Percentiles rank a stretch among this genome's conserved stretches.
These are phyloP conservation scores for Ormyrus pomaceus DNA, from an alignment of 2,888 invertebrate genomes.

Conservation along the genomic window DNA sequence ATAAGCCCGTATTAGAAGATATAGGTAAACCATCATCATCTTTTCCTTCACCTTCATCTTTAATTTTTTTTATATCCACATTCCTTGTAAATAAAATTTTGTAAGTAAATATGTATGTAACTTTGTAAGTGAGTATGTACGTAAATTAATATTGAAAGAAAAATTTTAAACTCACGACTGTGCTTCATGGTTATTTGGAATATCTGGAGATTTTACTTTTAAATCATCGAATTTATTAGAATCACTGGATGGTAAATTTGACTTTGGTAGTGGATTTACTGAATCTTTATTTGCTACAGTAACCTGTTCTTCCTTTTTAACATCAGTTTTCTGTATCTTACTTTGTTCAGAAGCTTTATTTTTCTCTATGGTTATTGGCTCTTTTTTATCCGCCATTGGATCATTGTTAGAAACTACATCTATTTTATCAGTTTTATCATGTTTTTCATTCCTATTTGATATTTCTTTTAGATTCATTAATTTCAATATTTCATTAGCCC, in stretches of 20 bases:
- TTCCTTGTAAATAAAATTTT: background rate
- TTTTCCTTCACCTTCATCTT: conserved; percentile 4
- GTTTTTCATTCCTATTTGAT: background rate
- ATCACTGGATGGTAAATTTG: background rate
- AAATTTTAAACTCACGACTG: conserved; percentile 24
- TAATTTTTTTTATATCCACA: background rate
- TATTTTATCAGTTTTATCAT: background rate
- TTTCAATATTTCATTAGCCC: conserved; percentile 36
- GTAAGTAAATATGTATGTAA: background rate
- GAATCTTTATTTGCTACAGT: background rate
- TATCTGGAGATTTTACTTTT: background rate
- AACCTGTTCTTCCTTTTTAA: background rate
- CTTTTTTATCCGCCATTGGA: background rate
- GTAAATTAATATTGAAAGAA: background rate
- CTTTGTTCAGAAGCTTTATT: background rate
- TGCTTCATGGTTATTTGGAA: conserved; percentile 1
- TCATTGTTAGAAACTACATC: background rate
- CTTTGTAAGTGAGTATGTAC: background rate
- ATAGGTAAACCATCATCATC: background rate
- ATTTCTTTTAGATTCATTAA: background rate
- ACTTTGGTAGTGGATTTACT: background rate
- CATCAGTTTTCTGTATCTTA: background rate
- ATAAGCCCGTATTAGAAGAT: background rate
- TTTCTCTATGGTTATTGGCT: background rate
- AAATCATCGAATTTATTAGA: background rate